Evolutionary conservation across 2,888 invertebrate species (phyloP).

Genomic region (Phlogophora meticulosa): DNA sequence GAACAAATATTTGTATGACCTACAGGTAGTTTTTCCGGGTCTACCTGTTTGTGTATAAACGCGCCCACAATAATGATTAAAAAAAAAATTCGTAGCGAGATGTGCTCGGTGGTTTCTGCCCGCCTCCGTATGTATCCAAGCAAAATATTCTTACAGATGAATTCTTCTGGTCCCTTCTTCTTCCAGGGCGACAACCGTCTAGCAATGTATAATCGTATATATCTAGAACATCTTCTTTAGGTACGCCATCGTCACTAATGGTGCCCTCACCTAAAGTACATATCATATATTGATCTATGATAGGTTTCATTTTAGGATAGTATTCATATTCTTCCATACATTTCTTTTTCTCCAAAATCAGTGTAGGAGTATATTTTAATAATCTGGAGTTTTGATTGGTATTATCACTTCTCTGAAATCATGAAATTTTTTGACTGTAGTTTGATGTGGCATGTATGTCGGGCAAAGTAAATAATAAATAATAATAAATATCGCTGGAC

Average conservation of each 20-base stretch:
- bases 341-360: neutral
- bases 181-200: neutral
- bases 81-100: no score
- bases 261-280: slow-evolving; percentile 18
- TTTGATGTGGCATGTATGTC: no score
- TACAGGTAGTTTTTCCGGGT: no score
- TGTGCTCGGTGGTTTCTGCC: no score
- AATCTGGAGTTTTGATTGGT: neutral
- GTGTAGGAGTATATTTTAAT: slow-evolving; percentile 15
- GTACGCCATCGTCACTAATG: slow-evolving; percentile 18
- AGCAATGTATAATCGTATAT: neutral
- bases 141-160: slow-evolving; percentile 16
- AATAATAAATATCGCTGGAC: no score
- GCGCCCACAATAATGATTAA: no score
- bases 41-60: no score
- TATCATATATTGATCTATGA: slow-evolving; percentile 37
- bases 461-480: no score
- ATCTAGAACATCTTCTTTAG: neutral
- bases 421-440: neutral
- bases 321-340: slow-evolving; percentile 8
- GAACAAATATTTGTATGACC: no score
- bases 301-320: slow-evolving; percentile 22
- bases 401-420: slow-evolving; percentile 15
- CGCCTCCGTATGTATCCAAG: no score
- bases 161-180: slow-evolving; percentile 29